Percentiles rank a stretch among this genome's conserved stretches.
Evolutionary conservation across 2,113 vertebrate species (phyloP).

Genomic region (Tympanuchus pallidicinctus): DNA sequence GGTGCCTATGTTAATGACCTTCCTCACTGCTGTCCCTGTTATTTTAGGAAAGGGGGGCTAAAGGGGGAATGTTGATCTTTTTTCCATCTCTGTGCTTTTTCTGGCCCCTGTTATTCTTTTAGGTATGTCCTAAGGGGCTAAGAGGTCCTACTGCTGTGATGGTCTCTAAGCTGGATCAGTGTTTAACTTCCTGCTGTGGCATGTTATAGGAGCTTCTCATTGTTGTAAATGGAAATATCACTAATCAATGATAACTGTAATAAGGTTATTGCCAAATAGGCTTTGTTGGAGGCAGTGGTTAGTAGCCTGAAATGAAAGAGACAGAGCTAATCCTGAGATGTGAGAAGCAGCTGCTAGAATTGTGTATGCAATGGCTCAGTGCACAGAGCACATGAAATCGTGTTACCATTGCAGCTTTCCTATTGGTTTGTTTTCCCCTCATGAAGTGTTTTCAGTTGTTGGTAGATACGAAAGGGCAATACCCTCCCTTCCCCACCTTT

Average conservation of each 20-base stretch:
- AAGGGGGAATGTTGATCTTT: neutral
- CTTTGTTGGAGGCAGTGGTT: neutral
- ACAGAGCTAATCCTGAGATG: neutral
- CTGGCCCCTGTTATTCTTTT: neutral
- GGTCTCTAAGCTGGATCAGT: neutral
- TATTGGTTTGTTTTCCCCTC: neutral
- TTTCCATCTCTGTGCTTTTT: neutral
- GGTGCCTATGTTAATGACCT: neutral
- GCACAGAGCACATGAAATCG: rapidly evolving
- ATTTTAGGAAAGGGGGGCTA: rapidly evolving
- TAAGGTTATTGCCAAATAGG: neutral
- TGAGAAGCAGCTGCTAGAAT: neutral
- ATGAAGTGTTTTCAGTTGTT: neutral
- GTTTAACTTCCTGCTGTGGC: neutral
- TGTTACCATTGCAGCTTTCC: neutral
- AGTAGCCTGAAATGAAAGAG: neutral
- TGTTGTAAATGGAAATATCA: neutral
- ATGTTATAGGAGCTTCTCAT: neutral
- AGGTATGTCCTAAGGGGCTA: neutral
- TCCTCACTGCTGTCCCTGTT: neutral
- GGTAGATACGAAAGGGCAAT: neutral
- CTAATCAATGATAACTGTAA: neutral
- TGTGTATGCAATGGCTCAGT: neutral
- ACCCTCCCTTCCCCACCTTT: neutral
- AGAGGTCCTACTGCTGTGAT: rapidly evolving